These are phyloP conservation scores for Ryuthela nishihirai DNA, from an alignment of 2,888 invertebrate species.

Conservation along the genomic window DNA sequence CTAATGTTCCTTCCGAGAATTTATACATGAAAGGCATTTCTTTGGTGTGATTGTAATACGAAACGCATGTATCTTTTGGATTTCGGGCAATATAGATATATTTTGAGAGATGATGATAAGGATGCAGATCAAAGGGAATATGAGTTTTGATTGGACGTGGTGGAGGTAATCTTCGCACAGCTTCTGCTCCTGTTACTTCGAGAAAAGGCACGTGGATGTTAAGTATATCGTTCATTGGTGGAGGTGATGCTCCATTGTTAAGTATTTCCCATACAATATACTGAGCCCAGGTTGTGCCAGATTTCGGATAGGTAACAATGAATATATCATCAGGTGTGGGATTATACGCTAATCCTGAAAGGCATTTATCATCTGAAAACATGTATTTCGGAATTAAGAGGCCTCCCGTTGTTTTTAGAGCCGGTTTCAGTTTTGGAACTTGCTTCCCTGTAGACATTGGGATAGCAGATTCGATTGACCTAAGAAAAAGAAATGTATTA, in stretches of 20 bases:
- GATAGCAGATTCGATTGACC: too few relatives aligned
- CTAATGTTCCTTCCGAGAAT: constrained; percentile 36
- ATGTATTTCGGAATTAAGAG: too few relatives aligned
- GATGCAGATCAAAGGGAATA: constrained; percentile 26
- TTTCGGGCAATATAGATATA: constrained; percentile 53
- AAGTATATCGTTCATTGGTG: constrained; percentile 26
- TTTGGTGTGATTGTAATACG: constrained; percentile 49
- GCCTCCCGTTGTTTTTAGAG: too few relatives aligned
- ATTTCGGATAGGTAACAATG: constrained; percentile 37
- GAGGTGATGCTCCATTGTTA: constrained; percentile 27
- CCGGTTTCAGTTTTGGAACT: too few relatives aligned
- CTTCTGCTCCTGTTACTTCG: constrained; percentile 13
- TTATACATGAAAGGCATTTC: background rate
- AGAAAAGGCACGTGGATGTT: constrained; percentile 30
- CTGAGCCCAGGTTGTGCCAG: constrained; percentile 38
- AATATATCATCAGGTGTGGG: constrained; percentile 31
- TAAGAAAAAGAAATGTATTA: too few relatives aligned
- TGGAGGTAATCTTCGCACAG: constrained; percentile 5
- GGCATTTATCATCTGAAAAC: too few relatives aligned
- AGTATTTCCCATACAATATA: constrained; percentile 36
- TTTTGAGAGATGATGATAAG: constrained; percentile 25
- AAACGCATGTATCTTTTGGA: constrained; percentile 53
- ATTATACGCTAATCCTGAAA: too few relatives aligned
- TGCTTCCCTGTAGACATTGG: too few relatives aligned
- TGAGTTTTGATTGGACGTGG: constrained; percentile 35